Conservation (phyloP, 2,797 vertebrate genomes). For the Atherinosoma microstoma region DNA sequence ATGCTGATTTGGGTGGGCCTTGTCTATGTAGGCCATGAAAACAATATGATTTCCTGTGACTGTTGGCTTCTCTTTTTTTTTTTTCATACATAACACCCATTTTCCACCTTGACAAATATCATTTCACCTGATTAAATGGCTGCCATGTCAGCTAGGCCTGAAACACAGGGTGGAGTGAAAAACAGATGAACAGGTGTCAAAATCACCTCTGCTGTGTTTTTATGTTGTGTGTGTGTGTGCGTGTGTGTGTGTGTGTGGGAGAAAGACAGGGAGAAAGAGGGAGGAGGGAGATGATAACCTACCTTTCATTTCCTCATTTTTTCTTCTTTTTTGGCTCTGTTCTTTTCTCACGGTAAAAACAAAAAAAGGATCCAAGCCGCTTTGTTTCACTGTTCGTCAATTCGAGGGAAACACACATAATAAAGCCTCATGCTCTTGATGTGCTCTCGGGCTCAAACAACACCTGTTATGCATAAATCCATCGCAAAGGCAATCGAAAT, state of each 20-base stretch:
- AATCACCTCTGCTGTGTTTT: conserved; percentile 64
- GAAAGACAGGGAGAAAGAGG: not conserved
- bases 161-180: conserved; percentile 59
- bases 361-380: conserved; percentile 49
- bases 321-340: conserved; percentile 21
- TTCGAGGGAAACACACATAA: conserved; percentile 63
- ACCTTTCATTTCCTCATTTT: conserved; percentile 77
- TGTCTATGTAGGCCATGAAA: conserved; percentile 74
- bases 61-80: conserved; percentile 23
- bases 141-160: conserved; percentile 66
- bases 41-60: conserved; percentile 51
- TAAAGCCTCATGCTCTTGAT: conserved; percentile 68
- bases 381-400: conserved; percentile 68
- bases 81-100: conserved; percentile 44
- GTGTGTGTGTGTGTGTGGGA: conserved; percentile 15
- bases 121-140: conserved; percentile 66
- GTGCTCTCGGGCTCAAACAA: conserved; percentile 72
- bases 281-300: conserved; percentile 60
- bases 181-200: conserved; percentile 81
- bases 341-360: conserved; percentile 47
- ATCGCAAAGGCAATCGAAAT: conserved; percentile 51
- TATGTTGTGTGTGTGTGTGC: conserved; percentile 1
- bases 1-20: conserved; percentile 71
- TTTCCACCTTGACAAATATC: conserved; percentile 65
- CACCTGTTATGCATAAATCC: conserved; percentile 83